Percentiles rank a stretch among this genome's conserved stretches.
Evolutionary conservation across 2,888 invertebrate genomes (phyloP).

Genomic region (Argyresthia albistria): DNA sequence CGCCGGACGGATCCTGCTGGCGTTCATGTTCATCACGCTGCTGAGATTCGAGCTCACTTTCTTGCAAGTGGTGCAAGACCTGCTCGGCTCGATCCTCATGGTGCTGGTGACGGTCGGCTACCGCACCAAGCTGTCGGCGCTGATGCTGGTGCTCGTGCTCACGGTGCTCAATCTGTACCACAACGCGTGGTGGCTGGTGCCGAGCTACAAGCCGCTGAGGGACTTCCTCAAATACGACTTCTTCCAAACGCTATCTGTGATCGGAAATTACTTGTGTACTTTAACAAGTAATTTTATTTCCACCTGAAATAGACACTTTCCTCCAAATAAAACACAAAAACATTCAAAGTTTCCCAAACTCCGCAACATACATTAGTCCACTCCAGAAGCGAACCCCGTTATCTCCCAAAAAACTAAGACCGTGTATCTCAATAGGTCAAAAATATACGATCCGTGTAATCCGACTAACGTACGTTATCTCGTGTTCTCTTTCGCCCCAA

Average conservation of each 20-base stretch:
- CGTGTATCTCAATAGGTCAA: background rate
- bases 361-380: too few relatives aligned
- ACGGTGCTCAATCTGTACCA: slow-evolving; percentile 94
- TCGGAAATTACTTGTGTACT: too few relatives aligned
- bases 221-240: slow-evolving; percentile 99
- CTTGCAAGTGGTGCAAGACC: slow-evolving; percentile 91
- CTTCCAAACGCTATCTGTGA: too few relatives aligned
- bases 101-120: slow-evolving; percentile 96
- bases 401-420: background rate
- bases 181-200: slow-evolving; percentile 99
- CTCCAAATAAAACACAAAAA: too few relatives aligned
- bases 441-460: slow-evolving; percentile 27
- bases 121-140: slow-evolving; percentile 98
- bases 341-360: too few relatives aligned
- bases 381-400: too few relatives aligned
- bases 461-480: slow-evolving; percentile 29
- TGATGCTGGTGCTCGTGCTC: slow-evolving; percentile 92
- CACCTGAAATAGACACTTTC: too few relatives aligned
- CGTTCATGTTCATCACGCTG: slow-evolving; percentile 99
- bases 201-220: slow-evolving; percentile 94
- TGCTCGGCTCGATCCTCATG: slow-evolving; percentile 95
- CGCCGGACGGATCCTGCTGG: slow-evolving; percentile 93
- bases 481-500: slow-evolving; percentile 31
- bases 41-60: slow-evolving; percentile 94
- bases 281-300: too few relatives aligned